phyloP scores from a whole-genome alignment of 2,888 invertebrate genomes.

The Tipula confusa region DNA sequence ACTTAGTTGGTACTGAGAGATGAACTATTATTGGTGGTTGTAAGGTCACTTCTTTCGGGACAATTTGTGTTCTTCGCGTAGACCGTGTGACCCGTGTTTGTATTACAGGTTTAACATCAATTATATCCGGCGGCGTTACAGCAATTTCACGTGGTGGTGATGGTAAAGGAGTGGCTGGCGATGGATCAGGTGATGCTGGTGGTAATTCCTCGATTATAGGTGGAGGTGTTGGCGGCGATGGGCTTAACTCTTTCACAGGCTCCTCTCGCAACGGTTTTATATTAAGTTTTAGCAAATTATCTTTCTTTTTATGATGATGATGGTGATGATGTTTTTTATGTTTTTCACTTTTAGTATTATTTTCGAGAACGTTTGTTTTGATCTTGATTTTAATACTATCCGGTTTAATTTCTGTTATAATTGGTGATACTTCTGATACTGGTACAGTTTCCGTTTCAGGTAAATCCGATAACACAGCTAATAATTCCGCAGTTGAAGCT shows the following conservation, averaged over 20 bases:
- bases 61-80: conserved; percentile 53
- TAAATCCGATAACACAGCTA: conserved; percentile 35
- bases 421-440: conserved; percentile 33
- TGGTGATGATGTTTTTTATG: conserved; percentile 27
- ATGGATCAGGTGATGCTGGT: conserved; percentile 42
- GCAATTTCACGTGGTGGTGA: conserved; percentile 31
- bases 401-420: conserved; percentile 27
- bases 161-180: conserved; percentile 40
- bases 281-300: background rate
- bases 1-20: background rate
- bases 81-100: conserved; percentile 39
- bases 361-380: conserved; percentile 48
- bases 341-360: conserved; percentile 34
- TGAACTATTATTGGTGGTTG: background rate
- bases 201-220: conserved; percentile 31
- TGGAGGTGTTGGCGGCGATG: conserved; percentile 27
- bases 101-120: background rate
- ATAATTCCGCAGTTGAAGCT: conserved; percentile 35
- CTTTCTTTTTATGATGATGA: conserved; percentile 28
- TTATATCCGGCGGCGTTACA: background rate
- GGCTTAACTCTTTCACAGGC: background rate
- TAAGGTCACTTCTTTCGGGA: conserved; percentile 43
- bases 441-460: conserved; percentile 14
- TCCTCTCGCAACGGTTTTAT: conserved; percentile 21
- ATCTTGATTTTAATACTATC: conserved; percentile 39